Percentiles rank a stretch among this genome's conserved stretches.
Evolutionary conservation across 92 coral and sea anemone genomes (phyloP).

Genomic region (Muricea muricata): DNA sequence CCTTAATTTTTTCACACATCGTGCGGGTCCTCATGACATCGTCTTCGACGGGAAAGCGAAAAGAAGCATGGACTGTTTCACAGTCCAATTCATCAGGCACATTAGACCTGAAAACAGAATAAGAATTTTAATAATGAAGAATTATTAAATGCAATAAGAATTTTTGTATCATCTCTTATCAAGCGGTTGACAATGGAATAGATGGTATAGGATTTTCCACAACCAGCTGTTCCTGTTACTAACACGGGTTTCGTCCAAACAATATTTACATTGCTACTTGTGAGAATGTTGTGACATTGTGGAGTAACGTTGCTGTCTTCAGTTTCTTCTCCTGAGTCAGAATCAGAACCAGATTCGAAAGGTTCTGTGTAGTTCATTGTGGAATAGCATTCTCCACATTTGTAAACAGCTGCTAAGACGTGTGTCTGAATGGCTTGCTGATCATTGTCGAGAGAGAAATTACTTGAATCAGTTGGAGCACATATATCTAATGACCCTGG

Average conservation of each 20-base stretch:
- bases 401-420: not conserved
- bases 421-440: not conserved
- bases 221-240: slow-evolving; percentile 41
- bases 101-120: not conserved
- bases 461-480: not conserved
- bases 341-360: not conserved
- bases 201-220: slow-evolving; percentile 47
- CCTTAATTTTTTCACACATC: slow-evolving; percentile 4
- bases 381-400: not conserved
- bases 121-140: too few relatives aligned
- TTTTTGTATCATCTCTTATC: not conserved
- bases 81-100: too few relatives aligned
- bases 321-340: not conserved
- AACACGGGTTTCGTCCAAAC: slow-evolving; percentile 15
- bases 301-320: not conserved
- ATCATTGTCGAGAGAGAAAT: not conserved
- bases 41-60: not conserved
- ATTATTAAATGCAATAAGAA: slow-evolving; percentile 57
- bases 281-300: too few relatives aligned
- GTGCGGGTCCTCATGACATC: too few relatives aligned
- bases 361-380: not conserved
- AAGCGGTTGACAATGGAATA: slow-evolving; percentile 6
- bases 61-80: slow-evolving; percentile 29
- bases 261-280: too few relatives aligned
- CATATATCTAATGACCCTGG: not conserved